Conservation (phyloP, 1,140 invertebrate genomes). For the Lasioglossum albipes region DNA sequence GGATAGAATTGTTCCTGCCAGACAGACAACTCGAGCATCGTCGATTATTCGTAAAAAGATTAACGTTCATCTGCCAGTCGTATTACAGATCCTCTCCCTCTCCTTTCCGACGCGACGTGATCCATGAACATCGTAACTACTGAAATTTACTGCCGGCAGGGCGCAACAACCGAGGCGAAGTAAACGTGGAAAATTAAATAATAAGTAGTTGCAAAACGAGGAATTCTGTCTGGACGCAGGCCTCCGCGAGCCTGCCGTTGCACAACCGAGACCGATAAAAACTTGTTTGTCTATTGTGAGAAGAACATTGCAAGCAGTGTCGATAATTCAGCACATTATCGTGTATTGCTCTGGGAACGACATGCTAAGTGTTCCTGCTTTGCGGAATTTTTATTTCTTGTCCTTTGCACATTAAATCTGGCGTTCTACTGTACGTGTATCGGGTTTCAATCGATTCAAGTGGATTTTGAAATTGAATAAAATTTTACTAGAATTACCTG, state of each 20-base stretch:
- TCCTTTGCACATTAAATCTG: too few species aligned
- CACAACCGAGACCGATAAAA: not conserved
- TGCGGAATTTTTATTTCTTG: too few species aligned
- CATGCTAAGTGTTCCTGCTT: too few species aligned
- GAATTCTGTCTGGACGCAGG: not conserved
- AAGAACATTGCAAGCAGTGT: not conserved
- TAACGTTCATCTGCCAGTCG: not conserved
- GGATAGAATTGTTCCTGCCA: slow-evolving; percentile 25
- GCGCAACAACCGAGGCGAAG: not conserved
- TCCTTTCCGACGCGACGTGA: not conserved
- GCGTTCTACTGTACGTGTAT: too few species aligned
- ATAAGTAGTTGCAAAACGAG: not conserved
- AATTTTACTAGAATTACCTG: too few species aligned
- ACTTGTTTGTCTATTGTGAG: not conserved
- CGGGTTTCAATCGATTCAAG: too few species aligned
- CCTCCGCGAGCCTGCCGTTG: not conserved
- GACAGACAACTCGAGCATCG: slow-evolving; percentile 9
- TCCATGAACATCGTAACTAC: not conserved
- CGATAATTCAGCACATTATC: too few species aligned
- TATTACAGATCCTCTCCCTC: not conserved
- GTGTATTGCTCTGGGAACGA: too few species aligned
- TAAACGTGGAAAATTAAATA: slow-evolving; percentile 14
- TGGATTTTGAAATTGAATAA: too few species aligned
- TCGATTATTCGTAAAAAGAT: slow-evolving; percentile 27
- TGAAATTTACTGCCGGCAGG: not conserved